These are phyloP conservation scores for Otolemur crassicaudatus DNA, from an alignment of 2,797 vertebrate species.

Conservation along the genomic window DNA sequence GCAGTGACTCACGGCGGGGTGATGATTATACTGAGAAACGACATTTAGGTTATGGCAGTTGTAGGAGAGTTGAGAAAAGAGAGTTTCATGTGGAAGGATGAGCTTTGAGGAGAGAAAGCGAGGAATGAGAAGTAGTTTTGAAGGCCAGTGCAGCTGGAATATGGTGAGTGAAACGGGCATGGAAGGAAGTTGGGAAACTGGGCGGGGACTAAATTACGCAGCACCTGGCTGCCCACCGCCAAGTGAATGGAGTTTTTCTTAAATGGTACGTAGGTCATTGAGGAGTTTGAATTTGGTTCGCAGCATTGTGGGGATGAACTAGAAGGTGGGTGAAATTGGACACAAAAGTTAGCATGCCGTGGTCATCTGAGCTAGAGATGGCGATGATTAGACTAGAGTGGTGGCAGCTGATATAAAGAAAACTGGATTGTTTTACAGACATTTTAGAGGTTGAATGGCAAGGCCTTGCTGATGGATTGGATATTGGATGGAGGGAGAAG, in stretches of 20 bases:
- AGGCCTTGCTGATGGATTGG: not conserved
- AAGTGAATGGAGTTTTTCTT: not conserved
- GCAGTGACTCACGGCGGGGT: not conserved
- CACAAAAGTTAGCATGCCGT: not conserved
- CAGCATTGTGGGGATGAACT: not conserved
- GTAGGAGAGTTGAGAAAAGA: constrained; percentile 3
- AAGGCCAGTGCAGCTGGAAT: not conserved
- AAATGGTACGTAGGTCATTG: not conserved
- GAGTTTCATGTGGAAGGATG: not conserved
- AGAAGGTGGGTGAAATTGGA: not conserved
- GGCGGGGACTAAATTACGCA: not conserved
- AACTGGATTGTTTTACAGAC: not conserved
- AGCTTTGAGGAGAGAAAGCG: not conserved
- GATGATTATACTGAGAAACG: not conserved
- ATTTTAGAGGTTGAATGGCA: not conserved
- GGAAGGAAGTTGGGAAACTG: not conserved
- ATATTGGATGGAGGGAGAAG: not conserved
- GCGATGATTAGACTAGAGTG: not conserved
- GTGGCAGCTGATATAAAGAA: not conserved
- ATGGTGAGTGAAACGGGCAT: not conserved
- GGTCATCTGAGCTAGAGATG: not conserved
- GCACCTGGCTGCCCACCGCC: not conserved
- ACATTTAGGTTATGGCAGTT: not conserved
- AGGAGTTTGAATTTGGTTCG: not conserved
- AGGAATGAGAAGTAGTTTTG: not conserved